These are phyloP conservation scores for Rhadina sibilatrix DNA, from an alignment of 2,113 vertebrate species.

Conservation along the genomic window DNA sequence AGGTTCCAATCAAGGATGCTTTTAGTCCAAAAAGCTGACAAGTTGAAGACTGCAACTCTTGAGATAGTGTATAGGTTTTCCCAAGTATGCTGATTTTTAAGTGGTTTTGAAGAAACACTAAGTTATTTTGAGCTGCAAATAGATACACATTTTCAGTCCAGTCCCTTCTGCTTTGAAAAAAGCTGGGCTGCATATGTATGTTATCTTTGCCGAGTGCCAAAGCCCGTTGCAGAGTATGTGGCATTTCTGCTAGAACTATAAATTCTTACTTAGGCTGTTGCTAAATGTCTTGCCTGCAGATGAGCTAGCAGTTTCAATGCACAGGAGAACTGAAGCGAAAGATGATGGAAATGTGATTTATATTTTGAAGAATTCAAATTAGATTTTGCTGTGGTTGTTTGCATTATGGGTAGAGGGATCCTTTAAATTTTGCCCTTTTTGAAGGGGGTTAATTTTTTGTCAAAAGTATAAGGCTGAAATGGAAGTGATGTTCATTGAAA, in stretches of 20 bases:
- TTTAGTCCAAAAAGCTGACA: neutral
- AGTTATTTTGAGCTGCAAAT: neutral
- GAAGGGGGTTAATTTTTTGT: neutral
- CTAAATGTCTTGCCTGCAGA: neutral
- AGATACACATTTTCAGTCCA: neutral
- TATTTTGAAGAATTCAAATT: neutral
- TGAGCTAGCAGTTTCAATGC: neutral
- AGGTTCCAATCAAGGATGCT: neutral
- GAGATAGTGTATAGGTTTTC: neutral
- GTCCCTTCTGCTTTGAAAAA: neutral
- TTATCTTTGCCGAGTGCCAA: neutral
- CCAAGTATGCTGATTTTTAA: neutral
- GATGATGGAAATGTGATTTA: fast-evolving
- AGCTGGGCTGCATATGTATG: neutral
- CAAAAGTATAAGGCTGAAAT: neutral
- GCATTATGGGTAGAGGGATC: neutral
- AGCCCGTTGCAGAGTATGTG: neutral
- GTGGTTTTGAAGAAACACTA: neutral
- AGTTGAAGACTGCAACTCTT: neutral
- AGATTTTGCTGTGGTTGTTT: neutral
- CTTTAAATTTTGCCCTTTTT: neutral
- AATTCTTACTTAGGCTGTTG: neutral
- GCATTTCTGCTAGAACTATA: neutral
- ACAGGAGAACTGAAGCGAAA: neutral
- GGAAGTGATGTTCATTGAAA: neutral